These are phyloP conservation scores for Araneus ventricosus DNA, from an alignment of 1,140 invertebrate species.

Conservation along the genomic window DNA sequence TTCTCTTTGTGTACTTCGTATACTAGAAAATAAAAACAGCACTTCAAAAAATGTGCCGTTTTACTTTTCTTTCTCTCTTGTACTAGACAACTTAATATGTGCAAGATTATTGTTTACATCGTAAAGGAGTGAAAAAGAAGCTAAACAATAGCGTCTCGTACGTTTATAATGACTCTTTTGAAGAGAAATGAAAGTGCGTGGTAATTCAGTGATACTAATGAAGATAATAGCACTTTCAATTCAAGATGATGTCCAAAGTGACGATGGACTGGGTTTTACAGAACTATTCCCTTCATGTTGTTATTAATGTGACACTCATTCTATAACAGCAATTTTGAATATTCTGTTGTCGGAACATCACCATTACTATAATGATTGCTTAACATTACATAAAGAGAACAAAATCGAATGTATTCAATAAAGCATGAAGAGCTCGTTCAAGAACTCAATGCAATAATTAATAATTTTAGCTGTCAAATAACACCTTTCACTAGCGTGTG, in stretches of 20 bases:
- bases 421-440: background rate
- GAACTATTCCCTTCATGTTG: background rate
- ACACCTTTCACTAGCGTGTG: background rate
- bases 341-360: background rate
- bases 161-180: background rate
- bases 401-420: background rate
- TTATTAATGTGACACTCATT: background rate
- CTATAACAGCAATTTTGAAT: background rate
- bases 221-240: conserved; percentile 12
- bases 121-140: background rate
- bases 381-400: background rate
- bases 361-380: background rate
- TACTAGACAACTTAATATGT: background rate
- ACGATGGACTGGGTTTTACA: background rate
- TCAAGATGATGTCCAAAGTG: background rate
- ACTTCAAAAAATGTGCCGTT: too few species aligned
- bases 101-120: background rate
- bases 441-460: background rate
- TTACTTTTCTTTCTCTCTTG: too few species aligned
- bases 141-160: background rate
- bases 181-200: background rate
- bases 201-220: background rate
- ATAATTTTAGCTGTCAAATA: background rate
- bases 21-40: too few species aligned
- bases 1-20: too few species aligned